Percentiles rank a stretch among this genome's conserved stretches.
Evolutionary conservation across 2,888 invertebrate genomes (phyloP).

Genomic region (Heliothis peltigera): DNA sequence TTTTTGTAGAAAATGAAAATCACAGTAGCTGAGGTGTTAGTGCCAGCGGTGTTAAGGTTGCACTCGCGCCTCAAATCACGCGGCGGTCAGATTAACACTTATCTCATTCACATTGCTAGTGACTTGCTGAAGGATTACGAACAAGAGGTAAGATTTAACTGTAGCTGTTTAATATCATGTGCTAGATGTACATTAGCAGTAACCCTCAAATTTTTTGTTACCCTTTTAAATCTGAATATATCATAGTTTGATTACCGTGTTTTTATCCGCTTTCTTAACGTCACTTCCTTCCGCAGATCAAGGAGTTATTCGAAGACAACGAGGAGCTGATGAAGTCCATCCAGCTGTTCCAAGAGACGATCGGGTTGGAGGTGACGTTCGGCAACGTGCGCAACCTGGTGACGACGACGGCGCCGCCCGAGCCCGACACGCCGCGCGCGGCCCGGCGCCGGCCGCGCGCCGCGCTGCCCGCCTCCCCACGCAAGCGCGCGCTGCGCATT

Average conservation of each 20-base stretch:
- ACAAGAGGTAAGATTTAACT: constrained; percentile 82
- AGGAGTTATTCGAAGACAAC: constrained; percentile 83
- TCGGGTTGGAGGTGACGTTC: constrained; percentile 73
- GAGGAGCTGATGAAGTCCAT: constrained; percentile 81
- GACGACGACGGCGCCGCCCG: constrained; percentile 64
- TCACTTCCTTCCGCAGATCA: constrained; percentile 72
- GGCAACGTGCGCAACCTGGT: constrained; percentile 84
- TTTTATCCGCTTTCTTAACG: neutral
- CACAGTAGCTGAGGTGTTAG: constrained; percentile 91
- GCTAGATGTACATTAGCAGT: no score
- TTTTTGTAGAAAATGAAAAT: constrained; percentile 89
- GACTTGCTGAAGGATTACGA: constrained; percentile 87
- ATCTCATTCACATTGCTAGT: constrained; percentile 85
- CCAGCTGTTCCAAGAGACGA: constrained; percentile 78
- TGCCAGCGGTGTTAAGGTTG: constrained; percentile 91
- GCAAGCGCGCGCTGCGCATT: constrained; percentile 71
- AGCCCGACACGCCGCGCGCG: constrained; percentile 75
- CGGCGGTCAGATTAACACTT: constrained; percentile 81
- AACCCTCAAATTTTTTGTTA: no score
- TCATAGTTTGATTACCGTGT: no score
- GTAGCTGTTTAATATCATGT: no score
- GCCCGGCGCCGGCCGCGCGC: constrained; percentile 78
- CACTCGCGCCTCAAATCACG: constrained; percentile 88
- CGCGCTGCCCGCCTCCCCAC: constrained; percentile 55
- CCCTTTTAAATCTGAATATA: no score